A percentile compares a stretch with the other conserved stretches of the same genome.
phyloP scores from a whole-genome alignment of 2,888 invertebrate genomes.

The Idaea biselata region DNA sequence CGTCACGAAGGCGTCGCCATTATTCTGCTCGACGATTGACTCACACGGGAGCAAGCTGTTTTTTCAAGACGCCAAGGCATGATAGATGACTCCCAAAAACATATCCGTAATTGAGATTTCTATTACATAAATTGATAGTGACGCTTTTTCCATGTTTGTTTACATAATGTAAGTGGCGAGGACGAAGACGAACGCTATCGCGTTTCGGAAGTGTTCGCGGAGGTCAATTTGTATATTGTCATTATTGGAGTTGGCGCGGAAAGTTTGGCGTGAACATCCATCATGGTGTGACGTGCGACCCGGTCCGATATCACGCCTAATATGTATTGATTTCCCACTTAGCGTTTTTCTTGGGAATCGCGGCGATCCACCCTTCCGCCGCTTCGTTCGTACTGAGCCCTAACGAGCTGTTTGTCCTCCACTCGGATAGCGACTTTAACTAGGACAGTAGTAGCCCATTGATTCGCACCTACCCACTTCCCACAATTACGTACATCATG shows the following conservation, averaged over 20 bases:
- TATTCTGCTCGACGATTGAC: slow-evolving; percentile 70
- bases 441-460: slow-evolving; percentile 33
- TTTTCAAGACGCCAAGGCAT: slow-evolving; percentile 56
- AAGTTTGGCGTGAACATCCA: slow-evolving; percentile 78
- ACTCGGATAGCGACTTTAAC: slow-evolving; percentile 59
- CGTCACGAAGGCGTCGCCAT: slow-evolving; percentile 69
- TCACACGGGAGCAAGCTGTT: slow-evolving; percentile 55
- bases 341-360: slow-evolving; percentile 78
- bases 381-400: slow-evolving; percentile 44
- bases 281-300: slow-evolving; percentile 74
- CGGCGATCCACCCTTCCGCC: slow-evolving; percentile 77
- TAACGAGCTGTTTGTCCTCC: slow-evolving; percentile 80
- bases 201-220: slow-evolving; percentile 73
- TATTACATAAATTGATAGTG: slow-evolving; percentile 76
- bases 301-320: slow-evolving; percentile 79
- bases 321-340: slow-evolving; percentile 81
- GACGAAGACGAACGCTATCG: slow-evolving; percentile 59
- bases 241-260: slow-evolving; percentile 75
- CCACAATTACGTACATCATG: background rate
- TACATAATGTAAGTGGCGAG: slow-evolving; percentile 75
- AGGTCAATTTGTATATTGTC: slow-evolving; percentile 81
- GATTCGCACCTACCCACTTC: slow-evolving; percentile 30
- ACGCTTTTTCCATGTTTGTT: slow-evolving; percentile 74
- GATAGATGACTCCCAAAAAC: slow-evolving; percentile 77
- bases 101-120: slow-evolving; percentile 79